phyloP scores from a whole-genome alignment of 2,797 vertebrate species.

The Rhinophrynus dorsalis region DNA sequence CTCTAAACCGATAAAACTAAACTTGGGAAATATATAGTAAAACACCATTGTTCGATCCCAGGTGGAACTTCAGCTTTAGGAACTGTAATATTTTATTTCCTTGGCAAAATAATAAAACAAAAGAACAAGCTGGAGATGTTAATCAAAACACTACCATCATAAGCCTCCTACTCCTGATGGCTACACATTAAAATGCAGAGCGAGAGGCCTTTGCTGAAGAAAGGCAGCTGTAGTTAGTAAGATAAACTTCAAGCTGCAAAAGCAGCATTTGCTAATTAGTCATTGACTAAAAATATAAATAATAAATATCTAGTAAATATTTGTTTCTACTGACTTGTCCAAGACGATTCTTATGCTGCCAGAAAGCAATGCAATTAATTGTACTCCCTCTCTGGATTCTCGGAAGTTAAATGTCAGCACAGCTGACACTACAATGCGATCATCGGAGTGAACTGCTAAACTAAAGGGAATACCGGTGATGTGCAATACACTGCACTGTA shows the following conservation, averaged over 20 bases:
- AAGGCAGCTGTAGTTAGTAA: constrained; percentile 93
- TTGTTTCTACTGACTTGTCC: constrained; percentile 68
- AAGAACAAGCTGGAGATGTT: neutral
- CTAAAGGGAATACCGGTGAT: constrained; percentile 61
- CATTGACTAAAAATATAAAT: constrained; percentile 98
- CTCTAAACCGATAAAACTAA: too few species aligned
- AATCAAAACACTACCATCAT: constrained; percentile 25
- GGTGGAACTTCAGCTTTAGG: too few species aligned
- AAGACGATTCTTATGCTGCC: constrained; percentile 59
- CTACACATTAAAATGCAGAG: constrained; percentile 51
- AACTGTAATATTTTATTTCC: too few species aligned
- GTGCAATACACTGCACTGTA: constrained; percentile 66
- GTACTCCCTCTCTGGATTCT: neutral
- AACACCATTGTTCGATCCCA: too few species aligned
- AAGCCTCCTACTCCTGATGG: constrained; percentile 33
- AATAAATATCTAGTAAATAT: constrained; percentile 85
- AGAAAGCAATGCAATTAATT: neutral
- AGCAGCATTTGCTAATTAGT: constrained; percentile 96
- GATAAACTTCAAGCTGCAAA: constrained; percentile 90
- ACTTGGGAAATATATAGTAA: too few species aligned
- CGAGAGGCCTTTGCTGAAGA: constrained; percentile 88
- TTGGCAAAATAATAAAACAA: too few species aligned
- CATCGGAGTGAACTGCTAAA: neutral
- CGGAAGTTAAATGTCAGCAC: constrained; percentile 57
- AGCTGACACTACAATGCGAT: constrained; percentile 62